Percentiles rank a stretch among this genome's conserved stretches.
phyloP scores from a whole-genome alignment of 2,113 vertebrate species.

The Cinclus mexicanus region DNA sequence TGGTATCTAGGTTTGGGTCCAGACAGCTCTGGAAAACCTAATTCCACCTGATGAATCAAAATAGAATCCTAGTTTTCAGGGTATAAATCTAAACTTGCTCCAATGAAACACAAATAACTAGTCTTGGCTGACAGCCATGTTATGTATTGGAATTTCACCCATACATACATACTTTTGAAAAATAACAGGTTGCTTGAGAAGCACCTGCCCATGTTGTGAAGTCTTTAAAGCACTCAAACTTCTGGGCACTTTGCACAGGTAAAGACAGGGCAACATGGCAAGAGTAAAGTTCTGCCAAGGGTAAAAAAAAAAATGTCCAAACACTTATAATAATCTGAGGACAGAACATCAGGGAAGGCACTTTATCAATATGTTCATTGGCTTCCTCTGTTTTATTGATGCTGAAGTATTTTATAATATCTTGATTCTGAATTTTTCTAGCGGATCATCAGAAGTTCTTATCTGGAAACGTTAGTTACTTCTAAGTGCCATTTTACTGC shows the following conservation, averaged over 20 bases:
- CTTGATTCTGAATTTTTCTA: slow-evolving; percentile 27
- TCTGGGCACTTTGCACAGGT: neutral
- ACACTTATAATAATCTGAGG: neutral
- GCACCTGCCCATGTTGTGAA: neutral
- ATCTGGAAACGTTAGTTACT: slow-evolving; percentile 63
- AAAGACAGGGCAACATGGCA: neutral
- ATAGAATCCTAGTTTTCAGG: neutral
- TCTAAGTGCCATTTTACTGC: slow-evolving; percentile 69
- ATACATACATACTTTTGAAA: neutral
- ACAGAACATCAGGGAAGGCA: neutral
- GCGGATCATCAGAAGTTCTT: slow-evolving; percentile 22
- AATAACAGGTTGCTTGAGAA: neutral
- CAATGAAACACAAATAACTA: neutral
- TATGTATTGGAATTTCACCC: neutral
- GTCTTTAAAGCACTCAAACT: neutral
- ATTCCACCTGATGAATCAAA: neutral
- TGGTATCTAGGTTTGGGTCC: neutral
- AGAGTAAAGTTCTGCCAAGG: neutral
- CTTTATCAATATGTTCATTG: neutral
- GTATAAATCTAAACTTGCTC: neutral
- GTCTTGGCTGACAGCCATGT: neutral
- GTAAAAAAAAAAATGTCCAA: neutral
- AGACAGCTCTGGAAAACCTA: neutral
- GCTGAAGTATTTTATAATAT: slow-evolving; percentile 5
- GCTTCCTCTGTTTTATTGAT: neutral